Evolutionary conservation across 2,888 invertebrate genomes (phyloP), one percentile per base, ranked within the genome.

Genomic region (Argyra leucocephala): DNA sequence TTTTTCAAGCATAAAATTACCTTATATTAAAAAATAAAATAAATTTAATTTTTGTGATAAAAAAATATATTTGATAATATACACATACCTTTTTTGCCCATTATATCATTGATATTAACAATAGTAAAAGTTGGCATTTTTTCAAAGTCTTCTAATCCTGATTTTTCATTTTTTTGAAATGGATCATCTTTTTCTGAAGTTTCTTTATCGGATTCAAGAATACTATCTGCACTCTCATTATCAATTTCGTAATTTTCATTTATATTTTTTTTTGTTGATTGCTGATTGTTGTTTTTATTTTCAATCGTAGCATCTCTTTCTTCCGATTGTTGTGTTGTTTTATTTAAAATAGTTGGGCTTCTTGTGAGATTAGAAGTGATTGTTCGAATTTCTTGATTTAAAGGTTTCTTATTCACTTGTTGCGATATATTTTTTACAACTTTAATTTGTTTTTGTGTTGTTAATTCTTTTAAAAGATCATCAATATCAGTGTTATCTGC

Each of bases 61-160:
- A 12, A 48, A 48, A 48, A 48, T 4, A 18, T 48, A 18, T 12
- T 15, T 48, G 18, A 18, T 18, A 3, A 48, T 10, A 15, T 3
- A 48, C 2, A 1, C 69, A 78, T 78, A 4, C 76, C 77, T 57
- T 75, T 75, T 67, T 79, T 79, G 64, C 78, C 78, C 3, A 79
- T 78, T 64, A 79, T 79, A 66, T 79, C 79, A 67, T 78, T 75
- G 12, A 79, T 78, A 65, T 79, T 79, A 9, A 79, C 79, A 63
- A 79, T 79, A 24, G 79, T 79, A 64, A 79, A 79, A 10, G 79
- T 79, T n/a, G 78, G 78, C 74, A 76, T 77, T 18, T 72, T 73
- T 65, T 75, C 75, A 57, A 74, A 74, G 63, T 78, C 78, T 63
- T 78, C 77, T 15, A 70, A 65, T 2, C 69, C 68, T 22, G 68